A percentile compares a stretch with the other conserved stretches of the same genome.
phyloP scores from a whole-genome alignment of 2,888 invertebrate species.

The Drosophila rellima region DNA sequence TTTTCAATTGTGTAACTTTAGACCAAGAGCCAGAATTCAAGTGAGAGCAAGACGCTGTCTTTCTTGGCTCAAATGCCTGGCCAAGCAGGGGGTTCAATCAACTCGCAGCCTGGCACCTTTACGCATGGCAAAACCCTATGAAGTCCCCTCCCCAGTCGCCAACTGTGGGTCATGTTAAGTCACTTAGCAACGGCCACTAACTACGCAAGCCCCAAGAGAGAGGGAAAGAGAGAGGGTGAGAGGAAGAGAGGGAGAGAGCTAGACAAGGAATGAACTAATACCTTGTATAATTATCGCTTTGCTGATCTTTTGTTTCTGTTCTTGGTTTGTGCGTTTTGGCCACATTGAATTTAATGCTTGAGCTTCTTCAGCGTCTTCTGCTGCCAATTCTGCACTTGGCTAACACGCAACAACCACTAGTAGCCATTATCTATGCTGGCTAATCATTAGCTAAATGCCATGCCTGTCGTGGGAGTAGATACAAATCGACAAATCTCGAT shows the following conservation, averaged over 20 bases:
- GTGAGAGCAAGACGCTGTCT: not conserved
- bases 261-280: slow-evolving; percentile 63
- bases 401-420: slow-evolving; percentile 61
- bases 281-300: slow-evolving; percentile 79
- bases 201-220: slow-evolving; percentile 23
- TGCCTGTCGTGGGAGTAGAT: slow-evolving; percentile 69
- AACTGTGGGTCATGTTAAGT: slow-evolving; percentile 72
- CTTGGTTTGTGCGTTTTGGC: slow-evolving; percentile 55
- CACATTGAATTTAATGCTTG: slow-evolving; percentile 65
- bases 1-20: slow-evolving; percentile 68
- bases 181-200: slow-evolving; percentile 63
- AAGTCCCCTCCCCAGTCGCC: slow-evolving; percentile 27
- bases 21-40: slow-evolving; percentile 11
- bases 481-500: slow-evolving; percentile 43
- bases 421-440: slow-evolving; percentile 60
- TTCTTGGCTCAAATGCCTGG: slow-evolving; percentile 34
- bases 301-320: slow-evolving; percentile 67
- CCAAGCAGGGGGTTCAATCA: slow-evolving; percentile 65
- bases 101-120: slow-evolving; percentile 80
- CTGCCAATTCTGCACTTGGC: slow-evolving; percentile 45
- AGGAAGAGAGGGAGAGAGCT: not conserved
- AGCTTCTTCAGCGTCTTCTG: slow-evolving; percentile 33
- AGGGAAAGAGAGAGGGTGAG: not conserved
- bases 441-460: slow-evolving; percentile 72
- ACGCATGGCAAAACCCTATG: slow-evolving; percentile 75